Base-by-base conservation (phyloP, 2,888 invertebrate species). In the Mylabris sibirica region DNA sequence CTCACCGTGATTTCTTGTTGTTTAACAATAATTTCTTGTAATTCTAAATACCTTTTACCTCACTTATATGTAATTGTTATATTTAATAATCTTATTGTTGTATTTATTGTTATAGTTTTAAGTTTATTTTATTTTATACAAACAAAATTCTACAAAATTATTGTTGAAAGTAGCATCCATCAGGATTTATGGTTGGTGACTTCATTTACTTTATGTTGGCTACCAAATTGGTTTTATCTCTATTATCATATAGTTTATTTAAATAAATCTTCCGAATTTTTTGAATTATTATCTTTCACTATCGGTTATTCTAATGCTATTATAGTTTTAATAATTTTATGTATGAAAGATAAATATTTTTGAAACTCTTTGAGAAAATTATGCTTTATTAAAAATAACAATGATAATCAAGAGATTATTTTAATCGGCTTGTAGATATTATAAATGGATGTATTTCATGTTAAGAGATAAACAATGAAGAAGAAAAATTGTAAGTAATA, bases 131-230 rank as follows among this genome's bases (percentile, higher is more conserved):
- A 69, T 34, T 60, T 59, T 12, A 53, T 72, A 12, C 70, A 66
- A 38, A 59, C 53, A n/a, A 65, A 57, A 53, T 57, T 59, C 3
- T 67, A 65, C 6, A 67, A 66, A 35, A 41, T 53, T 65, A n/a
- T 60, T 34, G 17, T 44, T 44, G 68, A 63, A 38, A 70, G 0
- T 1, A 11, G 70, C 17, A 63, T 49, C 20, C 67, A 63, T 2
- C 11, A 66, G 44, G 69, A 69, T 60, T 60, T 74, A 53, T 34
- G 70, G 8, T n/a, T 72, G 35, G 69, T 71, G 9, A 68, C 62
- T 59, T 68, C 74, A 0, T 74, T 66, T 24, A 72, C 72, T 38
- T 17, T 72, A 2, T 74, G 71, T 62, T 72, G 72, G 72, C 17
- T 74, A 38, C 73, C 69, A 34, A 71, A 67, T 63, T 41, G 8